Evolutionary conservation across 1,140 invertebrate species (phyloP), one percentile per base, ranked within the genome.

Genomic region (Belonocnema kinseyi): DNA sequence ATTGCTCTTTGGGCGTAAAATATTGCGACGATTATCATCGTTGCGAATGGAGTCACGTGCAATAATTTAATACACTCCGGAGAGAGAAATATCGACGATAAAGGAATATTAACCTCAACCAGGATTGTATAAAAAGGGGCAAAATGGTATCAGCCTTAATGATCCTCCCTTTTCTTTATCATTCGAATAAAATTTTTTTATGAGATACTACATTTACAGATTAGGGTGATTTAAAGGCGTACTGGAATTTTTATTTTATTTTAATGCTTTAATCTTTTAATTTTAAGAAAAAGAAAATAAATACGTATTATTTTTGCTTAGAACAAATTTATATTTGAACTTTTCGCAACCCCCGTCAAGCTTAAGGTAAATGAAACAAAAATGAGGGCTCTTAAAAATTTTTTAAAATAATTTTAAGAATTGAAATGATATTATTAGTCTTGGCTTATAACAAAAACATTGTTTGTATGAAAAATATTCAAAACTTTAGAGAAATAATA

Each of bases 31-130:
- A n/a, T 66, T 66, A 66, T 66, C 61, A 26, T 26, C 61, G 33
- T 66, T 66, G n/a, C 26, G 61, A 66, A 66, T 66, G 40, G 26
- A 66, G 61, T 66, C 61, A 66, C 61, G 61, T 33, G 33, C 61
- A 66, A 66, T 40, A 66, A 21, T 66, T 66, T 66, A 66, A 66
- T 66, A 40, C 61, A 66, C 61, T 66, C 61, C 5, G 61, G 26
- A 66, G 61, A 66, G 61, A 66, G 61, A 66, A 66, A 66, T 66
- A n/a, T 66, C 61, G 14, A 14, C 61, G 61, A 66, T 66, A 66
- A 66, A 66, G 61, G 33, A 33, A 66, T 66, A 66, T 66, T 66
- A 66, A 26, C 61, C 26, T 33, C 61, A 66, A 46, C 16, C 40
- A 66, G n/a, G 40, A 16, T 33, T 40, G 61, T 66, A 66, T 66